Percentiles rank a stretch among this genome's conserved stretches.
These are phyloP conservation scores for Aphis gossypii DNA, from an alignment of 1,140 invertebrate species.

Conservation along the genomic window DNA sequence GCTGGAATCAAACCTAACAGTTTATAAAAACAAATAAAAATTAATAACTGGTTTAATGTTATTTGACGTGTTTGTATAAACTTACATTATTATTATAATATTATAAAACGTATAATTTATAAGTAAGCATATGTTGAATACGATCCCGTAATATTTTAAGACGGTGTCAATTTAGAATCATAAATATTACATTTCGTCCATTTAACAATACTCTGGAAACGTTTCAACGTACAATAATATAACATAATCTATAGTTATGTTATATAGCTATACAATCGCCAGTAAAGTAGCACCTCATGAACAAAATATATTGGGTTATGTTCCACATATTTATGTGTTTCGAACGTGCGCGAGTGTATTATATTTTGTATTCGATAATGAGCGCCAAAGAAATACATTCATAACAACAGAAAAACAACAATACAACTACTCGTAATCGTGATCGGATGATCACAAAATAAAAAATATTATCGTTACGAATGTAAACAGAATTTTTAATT, in stretches of 20 bases:
- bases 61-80: not conserved
- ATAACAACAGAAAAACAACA: slow-evolving; percentile 11
- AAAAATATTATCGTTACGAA: not conserved
- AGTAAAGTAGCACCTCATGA: not conserved
- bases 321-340: slow-evolving; percentile 22
- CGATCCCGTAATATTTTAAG: not conserved
- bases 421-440: not conserved
- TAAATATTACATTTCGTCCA: not conserved
- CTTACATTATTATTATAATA: not conserved
- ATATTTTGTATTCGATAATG: slow-evolving; percentile 28
- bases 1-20: not conserved
- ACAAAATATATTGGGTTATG: not conserved
- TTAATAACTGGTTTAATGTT: not conserved
- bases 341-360: not conserved
- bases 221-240: not conserved
- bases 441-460: not conserved
- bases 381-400: not conserved
- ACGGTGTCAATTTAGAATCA: not conserved
- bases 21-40: not conserved
- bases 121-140: not conserved
- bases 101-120: not conserved
- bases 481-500: slow-evolving; percentile 9
- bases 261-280: not conserved
- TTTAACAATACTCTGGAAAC: not conserved
- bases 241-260: not conserved